Conservation (phyloP, 2,888 invertebrate species). For the Orchesella flavescens region DNA sequence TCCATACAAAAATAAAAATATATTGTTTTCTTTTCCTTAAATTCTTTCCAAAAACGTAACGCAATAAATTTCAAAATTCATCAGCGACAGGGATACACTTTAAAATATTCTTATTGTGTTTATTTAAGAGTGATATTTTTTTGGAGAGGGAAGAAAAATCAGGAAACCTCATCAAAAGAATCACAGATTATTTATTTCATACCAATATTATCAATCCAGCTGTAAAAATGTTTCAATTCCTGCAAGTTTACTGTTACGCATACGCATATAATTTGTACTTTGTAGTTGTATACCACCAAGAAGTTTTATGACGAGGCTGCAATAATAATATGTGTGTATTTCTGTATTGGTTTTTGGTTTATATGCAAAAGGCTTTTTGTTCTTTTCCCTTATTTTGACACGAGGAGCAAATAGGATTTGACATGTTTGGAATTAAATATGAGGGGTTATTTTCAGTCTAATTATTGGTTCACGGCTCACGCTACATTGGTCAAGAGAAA, state of each 20-base stretch:
- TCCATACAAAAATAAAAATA: neutral
- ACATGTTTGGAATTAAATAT: conserved; percentile 17
- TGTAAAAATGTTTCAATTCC: too few relatives aligned
- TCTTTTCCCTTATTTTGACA: neutral
- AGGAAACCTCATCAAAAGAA: neutral
- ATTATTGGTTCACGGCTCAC: conserved; percentile 15
- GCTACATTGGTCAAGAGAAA: neutral
- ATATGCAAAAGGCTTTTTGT: too few relatives aligned
- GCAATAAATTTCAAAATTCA: neutral
- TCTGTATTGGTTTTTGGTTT: neutral
- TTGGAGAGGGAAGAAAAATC: neutral
- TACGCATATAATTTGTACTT: too few relatives aligned
- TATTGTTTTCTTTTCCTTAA: conserved; percentile 12
- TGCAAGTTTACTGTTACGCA: too few relatives aligned
- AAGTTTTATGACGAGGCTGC: too few relatives aligned
- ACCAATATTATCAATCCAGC: too few relatives aligned
- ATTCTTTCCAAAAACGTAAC: neutral
- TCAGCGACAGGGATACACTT: too few relatives aligned
- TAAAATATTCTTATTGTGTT: too few relatives aligned
- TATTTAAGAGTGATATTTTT: too few relatives aligned
- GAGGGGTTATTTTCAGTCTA: conserved; percentile 31
- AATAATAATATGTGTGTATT: too few relatives aligned
- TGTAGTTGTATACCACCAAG: too few relatives aligned
- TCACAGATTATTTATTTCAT: too few relatives aligned
- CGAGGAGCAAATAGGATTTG: conserved; percentile 24